Evolutionary conservation across 2,113 vertebrate species (phyloP), one percentile per base, ranked within the genome.

Genomic region (Ceratotherium simum): DNA sequence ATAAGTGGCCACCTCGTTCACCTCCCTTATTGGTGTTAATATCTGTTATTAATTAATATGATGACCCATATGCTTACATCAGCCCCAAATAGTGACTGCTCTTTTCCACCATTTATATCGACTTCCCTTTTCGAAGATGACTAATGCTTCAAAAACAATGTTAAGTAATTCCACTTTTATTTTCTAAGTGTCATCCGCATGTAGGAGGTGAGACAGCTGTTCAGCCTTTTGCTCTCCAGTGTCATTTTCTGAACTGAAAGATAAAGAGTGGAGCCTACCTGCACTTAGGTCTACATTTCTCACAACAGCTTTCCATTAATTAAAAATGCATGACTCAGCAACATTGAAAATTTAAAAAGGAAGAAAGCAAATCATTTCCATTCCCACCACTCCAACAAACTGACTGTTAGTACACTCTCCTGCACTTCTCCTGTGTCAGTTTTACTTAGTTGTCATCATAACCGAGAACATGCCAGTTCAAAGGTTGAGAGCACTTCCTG

Each of bases 141-240:
- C 96, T 97, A 89, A 96, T 16, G 10, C 58, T 81, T 78, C 3
- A 6, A 94, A 97, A 97, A 78, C 75, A 9, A 12, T 8, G 8
- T 51, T n/a, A 83, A 96, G 62, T 48, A 21, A 96, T 73, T 94
- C 90, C 87, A 91, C 96, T 96, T 97, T 98, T 95, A 64, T 94
- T 95, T 97, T 92, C 96, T 97, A 60, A 79, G 56, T 83, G 46
- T 85, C 92, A 73, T 72, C 83, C 67, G 56, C 86, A 39, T 2
- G 0, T 14, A n/a, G 90, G 54, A 78, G 86, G 25, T 36, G 23
- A 69, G 78, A 62, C 10, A 29, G 27, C 65, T 29, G 14, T 25
- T 27, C 85, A 14, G 85, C 36, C 54, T 70, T 46, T 31, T 62
- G 21, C 6, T n/a, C 65, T 75, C 42, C 0, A 17, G 29, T 27